Evolutionary conservation across 2,797 vertebrate species (phyloP).

Genomic region (Lindbergichthys nudifrons): DNA sequence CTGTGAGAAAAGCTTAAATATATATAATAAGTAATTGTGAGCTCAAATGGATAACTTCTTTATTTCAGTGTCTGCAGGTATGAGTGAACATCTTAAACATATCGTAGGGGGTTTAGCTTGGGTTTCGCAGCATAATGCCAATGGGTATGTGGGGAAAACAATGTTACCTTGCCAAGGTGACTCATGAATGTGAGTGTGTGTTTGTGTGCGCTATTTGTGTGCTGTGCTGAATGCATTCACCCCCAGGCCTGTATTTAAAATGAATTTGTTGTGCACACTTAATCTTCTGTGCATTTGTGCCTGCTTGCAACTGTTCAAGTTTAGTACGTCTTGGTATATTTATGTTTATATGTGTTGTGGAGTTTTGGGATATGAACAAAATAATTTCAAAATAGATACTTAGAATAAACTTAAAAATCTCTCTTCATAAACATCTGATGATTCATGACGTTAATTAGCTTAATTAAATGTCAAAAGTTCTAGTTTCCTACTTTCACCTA

Average conservation of each 20-base stretch:
- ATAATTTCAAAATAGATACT: no score
- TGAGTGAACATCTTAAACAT: neutral
- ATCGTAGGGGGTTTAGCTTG: neutral
- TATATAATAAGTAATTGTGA: no score
- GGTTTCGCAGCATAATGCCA: neutral
- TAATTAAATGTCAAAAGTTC: neutral
- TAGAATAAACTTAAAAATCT: no score
- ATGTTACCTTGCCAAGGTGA: constrained; percentile 31
- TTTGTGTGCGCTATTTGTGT: constrained; percentile 3
- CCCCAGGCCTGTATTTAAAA: constrained; percentile 29
- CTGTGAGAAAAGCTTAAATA: no score
- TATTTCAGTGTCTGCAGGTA: neutral
- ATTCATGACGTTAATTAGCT: neutral
- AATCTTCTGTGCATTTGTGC: constrained; percentile 8
- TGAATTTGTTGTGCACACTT: constrained; percentile 17
- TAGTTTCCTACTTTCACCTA: no score
- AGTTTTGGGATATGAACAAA: neutral
- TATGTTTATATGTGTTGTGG: neutral
- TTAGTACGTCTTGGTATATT: neutral
- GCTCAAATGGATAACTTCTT: no score
- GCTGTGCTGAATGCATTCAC: constrained; percentile 14
- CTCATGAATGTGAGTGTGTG: neutral
- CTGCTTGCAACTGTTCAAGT: constrained; percentile 12
- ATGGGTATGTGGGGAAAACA: neutral
- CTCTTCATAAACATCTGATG: neutral